These are phyloP conservation scores for Griposia aprilina DNA, from an alignment of 2,888 invertebrate genomes.

Conservation along the genomic window DNA sequence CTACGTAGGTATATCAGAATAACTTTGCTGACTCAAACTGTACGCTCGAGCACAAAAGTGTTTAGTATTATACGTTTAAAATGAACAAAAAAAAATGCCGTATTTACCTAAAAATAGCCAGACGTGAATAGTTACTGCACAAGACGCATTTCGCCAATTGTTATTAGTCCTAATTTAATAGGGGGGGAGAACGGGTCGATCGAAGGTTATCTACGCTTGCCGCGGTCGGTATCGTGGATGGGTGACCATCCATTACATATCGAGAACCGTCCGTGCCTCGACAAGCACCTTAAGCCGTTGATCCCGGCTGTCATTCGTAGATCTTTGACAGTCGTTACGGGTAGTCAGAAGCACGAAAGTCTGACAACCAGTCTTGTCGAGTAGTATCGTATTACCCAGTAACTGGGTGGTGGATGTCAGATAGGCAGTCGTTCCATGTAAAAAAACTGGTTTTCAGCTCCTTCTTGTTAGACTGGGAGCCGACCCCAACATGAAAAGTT, in stretches of 20 bases:
- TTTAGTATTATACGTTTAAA: not conserved
- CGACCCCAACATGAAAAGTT: not conserved
- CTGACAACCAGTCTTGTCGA: not conserved
- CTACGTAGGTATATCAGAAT: constrained; percentile 65
- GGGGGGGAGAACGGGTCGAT: not conserved
- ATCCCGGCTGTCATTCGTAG: not conserved
- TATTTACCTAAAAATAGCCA: no score
- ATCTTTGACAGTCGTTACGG: not conserved
- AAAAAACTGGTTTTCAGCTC: not conserved
- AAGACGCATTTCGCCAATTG: not conserved
- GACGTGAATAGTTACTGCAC: not conserved
- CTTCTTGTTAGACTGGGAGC: not conserved
- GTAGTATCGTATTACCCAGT: not conserved
- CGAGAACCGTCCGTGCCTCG: not conserved
- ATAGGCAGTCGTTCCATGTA: not conserved
- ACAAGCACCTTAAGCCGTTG: no score
- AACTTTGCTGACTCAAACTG: constrained; percentile 53
- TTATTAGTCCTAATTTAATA: not conserved
- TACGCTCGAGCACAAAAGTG: constrained; percentile 35
- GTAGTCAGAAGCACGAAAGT: not conserved
- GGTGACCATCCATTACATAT: not conserved
- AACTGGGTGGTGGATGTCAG: not conserved
- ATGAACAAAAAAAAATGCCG: not conserved
- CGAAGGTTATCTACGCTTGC: not conserved
- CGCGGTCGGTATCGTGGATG: not conserved